Base-by-base conservation (phyloP, 2,797 vertebrate genomes). In the Manis pentadactyla region DNA sequence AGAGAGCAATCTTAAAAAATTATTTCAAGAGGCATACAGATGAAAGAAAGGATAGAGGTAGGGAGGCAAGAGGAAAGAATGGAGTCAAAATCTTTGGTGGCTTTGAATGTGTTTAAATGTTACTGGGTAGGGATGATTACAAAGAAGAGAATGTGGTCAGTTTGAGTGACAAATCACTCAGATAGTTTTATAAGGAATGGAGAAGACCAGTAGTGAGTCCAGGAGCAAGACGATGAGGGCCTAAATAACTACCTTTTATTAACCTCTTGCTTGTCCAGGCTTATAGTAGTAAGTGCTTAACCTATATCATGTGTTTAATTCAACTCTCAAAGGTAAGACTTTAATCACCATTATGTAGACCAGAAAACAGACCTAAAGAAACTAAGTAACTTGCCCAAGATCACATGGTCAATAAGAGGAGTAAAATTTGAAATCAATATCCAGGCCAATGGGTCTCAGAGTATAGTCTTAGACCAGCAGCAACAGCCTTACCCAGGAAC, bases 11-110 rank as follows among this genome's bases (percentile, higher is more conserved):
- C 11, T 64, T 18, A 69, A 57, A 59, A 23, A 51, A 21, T 25
- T 59, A 31, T 93, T 73, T 95, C 49, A 81, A 86, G 68, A 94
- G 69, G 42, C 29, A 46, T 77, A 66, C 73, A 87, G 57, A 57
- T n/a, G 39, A 86, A 92, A 63, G 29, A 84, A 19, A 83, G 11
- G 57, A 37, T 12, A 61, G 39, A 75, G 49, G 61, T 3, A 77
- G 55, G 31, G 29, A 59, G 61, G 61, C 39, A 46, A 12, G n/a
- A 89, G 59, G 69, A 74, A 78, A n/a, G n/a, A 84, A 69, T n/a
- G 11, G 42, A 51, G n/a, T 88, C 19, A 85, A 94, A 92, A 23
- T 6, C 77, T 46, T 12, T 46, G 46, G 46, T 46, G 46, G 21
- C 91, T 34, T 34, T 91, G 31, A 66, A 81, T 74, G 29, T 49